Evolutionary conservation across 1,140 invertebrate species (phyloP), one percentile per base, ranked within the genome.

Genomic region (Zaprionus inermis): DNA sequence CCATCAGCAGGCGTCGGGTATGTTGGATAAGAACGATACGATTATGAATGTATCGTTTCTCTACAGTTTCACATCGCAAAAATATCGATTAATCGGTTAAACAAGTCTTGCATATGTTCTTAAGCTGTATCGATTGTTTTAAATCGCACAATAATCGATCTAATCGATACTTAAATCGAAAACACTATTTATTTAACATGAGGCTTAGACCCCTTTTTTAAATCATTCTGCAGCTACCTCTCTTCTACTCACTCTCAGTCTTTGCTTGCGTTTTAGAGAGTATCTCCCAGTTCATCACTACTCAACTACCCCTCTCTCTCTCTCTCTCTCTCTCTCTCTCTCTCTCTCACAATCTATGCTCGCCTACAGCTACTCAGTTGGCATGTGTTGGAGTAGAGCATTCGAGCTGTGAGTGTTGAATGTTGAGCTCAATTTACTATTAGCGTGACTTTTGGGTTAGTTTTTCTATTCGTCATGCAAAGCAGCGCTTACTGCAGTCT

Each of bases 391-490:
- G 75, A 73, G 71, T 81, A 61, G 73, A 70, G 76, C 79, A 75
- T 75, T 64, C 44, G 44, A 64, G 67, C 44, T 38, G 41, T 71
- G 72, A 75, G 67, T 75, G 59, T 75, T 70, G 72, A 70, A 60
- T 69, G 52, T 57, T 73, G 74, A 65, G 74, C 74, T 88, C 84
- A 88, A 88, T 88, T 88, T 88, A 88, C 70, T 88, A 88, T 88
- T 88, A 89, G 84, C 84, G 84, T 88, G 84, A 89, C 84, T 88
- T 88, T 88, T 89, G 80, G 84, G 78, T 88, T 88, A 88, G 84
- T 89, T 88, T 89, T 88, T 88, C 74, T 89, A 89, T 89, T 89
- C 83, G 84, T 88, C 83, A 86, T 86, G 82, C 83, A 88, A 88
- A 85, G 79, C 82, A 85, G 75, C 78, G 82, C 78, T 85, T 85